Base-by-base conservation (phyloP, 2,113 vertebrate species). In the Aramus guarauna region DNA sequence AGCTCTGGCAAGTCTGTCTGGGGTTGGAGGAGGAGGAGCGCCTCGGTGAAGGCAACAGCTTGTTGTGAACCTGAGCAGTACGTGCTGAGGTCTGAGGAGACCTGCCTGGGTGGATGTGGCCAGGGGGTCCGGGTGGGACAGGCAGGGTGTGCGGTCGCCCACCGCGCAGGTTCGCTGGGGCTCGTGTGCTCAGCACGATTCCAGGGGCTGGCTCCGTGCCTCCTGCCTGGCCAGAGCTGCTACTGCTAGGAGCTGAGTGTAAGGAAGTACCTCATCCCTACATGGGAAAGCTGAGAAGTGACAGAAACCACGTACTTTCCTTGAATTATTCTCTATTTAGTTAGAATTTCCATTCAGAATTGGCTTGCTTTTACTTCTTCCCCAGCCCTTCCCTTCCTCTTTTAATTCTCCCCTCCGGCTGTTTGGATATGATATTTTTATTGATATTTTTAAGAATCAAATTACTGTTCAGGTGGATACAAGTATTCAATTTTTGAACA, bases 51-150 rank as follows among this genome's bases (percentile, higher is more conserved):
- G 41, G 29, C 37, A 30, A 37, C 52, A 83, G 47, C 0, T 1
- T 53, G 41, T 26, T 68, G 67, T 63, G 52, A 78, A 14, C 34
- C 36, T 11, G 50, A 71, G 34, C 60, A 43, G 50, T 22, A 6
- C 0, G 0, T 26, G 34, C 50, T 53, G 52, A 56, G 74, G 48
- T 3, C 63, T 29, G 34, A 36, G 43, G 52, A 27, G 45, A 8
- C 15, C 39, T 53, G 26, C 23, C 36, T 0, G 24, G 12, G 41
- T 22, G 47, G 37, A 22, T 11, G 52, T 56, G 59, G 26, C 12
- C 4, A 17, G 12, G 22, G 32, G 4, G 10, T 41, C 7, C 9
- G 71, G 41, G 45, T 59, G 56, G 34, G 47, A 37, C 24, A 52
- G 30, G 64, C 41, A 45, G 41, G 64, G 20, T 14, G 13, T 30